phyloP scores from a whole-genome alignment of 2,888 invertebrate species.

The Drosophila picticornis region DNA sequence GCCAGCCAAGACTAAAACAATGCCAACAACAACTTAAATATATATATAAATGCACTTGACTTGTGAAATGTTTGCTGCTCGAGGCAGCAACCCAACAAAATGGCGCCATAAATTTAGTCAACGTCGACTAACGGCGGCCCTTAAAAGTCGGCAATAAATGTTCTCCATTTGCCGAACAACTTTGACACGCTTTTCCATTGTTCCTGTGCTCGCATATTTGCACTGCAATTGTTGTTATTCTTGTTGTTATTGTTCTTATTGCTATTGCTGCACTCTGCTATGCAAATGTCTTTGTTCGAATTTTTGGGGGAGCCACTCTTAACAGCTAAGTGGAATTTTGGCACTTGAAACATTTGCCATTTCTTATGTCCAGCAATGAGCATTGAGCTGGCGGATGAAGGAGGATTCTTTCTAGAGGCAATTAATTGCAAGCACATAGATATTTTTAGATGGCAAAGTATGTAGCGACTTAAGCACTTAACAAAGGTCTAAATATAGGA shows the following conservation, averaged over 20 bases:
- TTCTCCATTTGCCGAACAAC: conserved; percentile 59
- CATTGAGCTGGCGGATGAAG: neutral
- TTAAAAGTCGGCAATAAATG: conserved; percentile 74
- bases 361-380: conserved; percentile 31
- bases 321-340: conserved; percentile 73
- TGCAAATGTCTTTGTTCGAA: conserved; percentile 49
- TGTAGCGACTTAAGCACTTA: neutral
- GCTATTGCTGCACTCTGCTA: conserved; percentile 34
- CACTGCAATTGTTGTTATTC: conserved; percentile 26
- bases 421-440: conserved; percentile 1
- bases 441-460: neutral
- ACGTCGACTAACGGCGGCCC: conserved; percentile 62
- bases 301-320: conserved; percentile 41
- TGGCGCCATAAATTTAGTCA: conserved; percentile 71
- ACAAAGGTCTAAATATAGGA: neutral
- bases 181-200: conserved; percentile 62
- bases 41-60: conserved; percentile 74
- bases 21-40: conserved; percentile 11
- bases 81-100: conserved; percentile 58
- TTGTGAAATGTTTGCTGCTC: conserved; percentile 57
- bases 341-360: conserved; percentile 60
- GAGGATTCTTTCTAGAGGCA: neutral
- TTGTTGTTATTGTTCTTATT: conserved; percentile 11
- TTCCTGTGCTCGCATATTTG: conserved; percentile 41
- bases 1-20: conserved; percentile 29